A percentile compares a stretch with the other conserved stretches of the same genome.
phyloP scores from a whole-genome alignment of 1,140 invertebrate genomes.

The Pentalonia nigronervosa region DNA sequence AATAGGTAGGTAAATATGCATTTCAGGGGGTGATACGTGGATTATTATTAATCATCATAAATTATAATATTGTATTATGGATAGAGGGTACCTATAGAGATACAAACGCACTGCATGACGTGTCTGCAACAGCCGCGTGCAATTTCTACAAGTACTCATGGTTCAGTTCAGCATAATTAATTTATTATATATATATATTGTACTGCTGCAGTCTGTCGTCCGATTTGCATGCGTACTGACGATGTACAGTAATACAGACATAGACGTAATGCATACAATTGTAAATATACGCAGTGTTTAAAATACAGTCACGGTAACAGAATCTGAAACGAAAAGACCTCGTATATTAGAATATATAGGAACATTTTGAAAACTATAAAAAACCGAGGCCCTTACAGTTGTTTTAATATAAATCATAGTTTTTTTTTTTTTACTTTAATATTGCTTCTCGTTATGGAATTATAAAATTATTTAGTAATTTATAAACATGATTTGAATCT shows the following conservation, averaged over 20 bases:
- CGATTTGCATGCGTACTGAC: not conserved
- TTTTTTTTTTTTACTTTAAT: not conserved
- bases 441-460: not conserved
- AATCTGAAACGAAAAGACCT: not conserved
- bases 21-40: not conserved
- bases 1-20: not conserved
- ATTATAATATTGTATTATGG: not conserved
- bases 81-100: not conserved
- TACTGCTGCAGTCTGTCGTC: not conserved
- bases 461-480: not conserved
- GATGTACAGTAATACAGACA: not conserved
- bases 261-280: too few relatives aligned
- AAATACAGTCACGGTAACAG: too few relatives aligned
- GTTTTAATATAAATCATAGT: not conserved
- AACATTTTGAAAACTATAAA: not conserved
- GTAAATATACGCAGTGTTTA: too few relatives aligned
- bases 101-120: not conserved
- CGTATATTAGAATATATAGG: too few relatives aligned
- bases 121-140: not conserved
- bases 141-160: not conserved
- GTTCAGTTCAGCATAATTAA: not conserved
- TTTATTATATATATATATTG: not conserved
- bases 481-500: not conserved
- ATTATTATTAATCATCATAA: slow-evolving; percentile 13
- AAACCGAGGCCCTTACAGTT: not conserved